Conservation (phyloP, 2,888 invertebrate genomes). For the Crepidodera aurea region DNA sequence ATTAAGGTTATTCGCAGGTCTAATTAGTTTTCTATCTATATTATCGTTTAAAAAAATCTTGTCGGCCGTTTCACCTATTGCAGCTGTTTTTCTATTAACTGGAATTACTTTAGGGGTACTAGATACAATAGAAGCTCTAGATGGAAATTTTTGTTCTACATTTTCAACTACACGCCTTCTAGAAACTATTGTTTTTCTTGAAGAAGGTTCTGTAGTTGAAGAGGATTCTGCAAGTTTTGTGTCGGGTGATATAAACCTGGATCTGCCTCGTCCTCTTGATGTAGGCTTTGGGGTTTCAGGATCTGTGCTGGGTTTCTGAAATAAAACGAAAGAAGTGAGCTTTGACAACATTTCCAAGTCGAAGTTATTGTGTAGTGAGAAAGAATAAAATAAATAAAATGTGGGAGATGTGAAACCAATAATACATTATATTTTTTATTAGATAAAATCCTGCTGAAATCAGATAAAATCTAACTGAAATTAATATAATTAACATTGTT, state of each 20-base stretch:
- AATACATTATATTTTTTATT: no score
- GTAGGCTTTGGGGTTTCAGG: constrained; percentile 47
- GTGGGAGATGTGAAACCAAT: no score
- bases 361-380: no score
- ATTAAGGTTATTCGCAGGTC: no score
- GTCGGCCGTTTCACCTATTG: constrained; percentile 20
- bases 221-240: constrained; percentile 40
- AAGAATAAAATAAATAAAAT: no score
- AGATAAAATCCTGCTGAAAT: no score
- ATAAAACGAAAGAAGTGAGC: no score
- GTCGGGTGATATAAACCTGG: constrained; percentile 53
- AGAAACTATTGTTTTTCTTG: constrained; percentile 39
- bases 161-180: constrained; percentile 45
- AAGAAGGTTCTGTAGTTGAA: constrained; percentile 32
- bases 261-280: constrained; percentile 53
- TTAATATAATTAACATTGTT: no score
- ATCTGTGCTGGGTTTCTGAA: constrained; percentile 42
- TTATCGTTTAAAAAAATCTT: constrained; percentile 16
- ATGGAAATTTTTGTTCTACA: constrained; percentile 39
- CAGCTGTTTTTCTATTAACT: neutral
- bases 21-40: constrained; percentile 14
- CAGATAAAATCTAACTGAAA: no score
- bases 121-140: constrained; percentile 15
- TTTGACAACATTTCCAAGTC: no score
- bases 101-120: neutral